Percentiles rank a stretch among this genome's conserved stretches.
These are phyloP conservation scores for Ptychoptera albimana DNA, from an alignment of 2,888 invertebrate genomes.

Conservation along the genomic window DNA sequence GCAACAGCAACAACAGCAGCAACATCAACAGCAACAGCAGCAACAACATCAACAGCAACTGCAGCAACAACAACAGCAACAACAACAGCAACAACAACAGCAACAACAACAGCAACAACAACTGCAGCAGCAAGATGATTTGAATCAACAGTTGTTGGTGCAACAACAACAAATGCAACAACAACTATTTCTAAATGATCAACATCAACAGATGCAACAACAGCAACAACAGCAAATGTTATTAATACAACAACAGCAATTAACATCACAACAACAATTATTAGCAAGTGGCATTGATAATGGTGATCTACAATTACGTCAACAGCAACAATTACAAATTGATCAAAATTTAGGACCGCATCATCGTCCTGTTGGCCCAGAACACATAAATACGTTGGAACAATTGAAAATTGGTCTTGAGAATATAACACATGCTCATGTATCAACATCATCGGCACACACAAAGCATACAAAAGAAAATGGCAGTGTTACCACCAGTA, in stretches of 20 bases:
- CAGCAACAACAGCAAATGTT: conserved; percentile 17
- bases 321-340: conserved; percentile 17
- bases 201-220: conserved; percentile 11
- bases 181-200: conserved; percentile 14
- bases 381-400: conserved; percentile 36
- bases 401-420: conserved; percentile 40
- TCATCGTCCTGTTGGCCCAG: conserved; percentile 21
- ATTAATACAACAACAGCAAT: conserved; percentile 16
- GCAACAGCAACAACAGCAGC: not conserved
- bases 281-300: not conserved
- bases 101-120: conserved; percentile 13
- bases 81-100: conserved; percentile 12
- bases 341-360: conserved; percentile 6
- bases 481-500: not conserved
- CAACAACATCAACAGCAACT: conserved; percentile 1
- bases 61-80: conserved; percentile 11
- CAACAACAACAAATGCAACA: conserved; percentile 7
- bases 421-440: conserved; percentile 38
- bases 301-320: conserved; percentile 14
- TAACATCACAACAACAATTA: conserved; percentile 1
- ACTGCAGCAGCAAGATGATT: conserved; percentile 1
- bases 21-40: conserved; percentile 1
- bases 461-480: conserved; percentile 12
- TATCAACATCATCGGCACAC: conserved; percentile 13
- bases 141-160: not conserved